phyloP scores from a whole-genome alignment of 2,113 vertebrate genomes.

The Argyrosomus japonicus region DNA sequence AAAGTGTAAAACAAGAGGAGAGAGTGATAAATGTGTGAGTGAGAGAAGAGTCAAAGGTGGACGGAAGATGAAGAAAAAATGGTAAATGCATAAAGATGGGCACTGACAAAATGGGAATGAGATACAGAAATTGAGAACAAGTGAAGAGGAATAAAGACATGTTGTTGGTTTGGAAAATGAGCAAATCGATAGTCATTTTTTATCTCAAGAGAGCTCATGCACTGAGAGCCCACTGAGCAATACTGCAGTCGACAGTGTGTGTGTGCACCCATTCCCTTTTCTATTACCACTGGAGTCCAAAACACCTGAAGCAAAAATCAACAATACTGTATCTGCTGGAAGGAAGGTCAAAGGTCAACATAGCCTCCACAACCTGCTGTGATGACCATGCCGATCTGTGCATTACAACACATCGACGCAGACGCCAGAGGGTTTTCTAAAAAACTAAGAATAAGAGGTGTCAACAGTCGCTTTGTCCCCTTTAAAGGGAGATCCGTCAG shows the following conservation, averaged over 20 bases:
- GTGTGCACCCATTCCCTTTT: conserved; percentile 1
- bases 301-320: conserved; percentile 49
- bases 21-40: conserved; percentile 3
- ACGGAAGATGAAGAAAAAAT: background rate
- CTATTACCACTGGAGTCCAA: conserved; percentile 14
- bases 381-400: conserved; percentile 8
- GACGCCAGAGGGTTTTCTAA: conserved; percentile 25
- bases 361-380: conserved; percentile 19
- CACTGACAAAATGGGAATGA: background rate
- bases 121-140: background rate
- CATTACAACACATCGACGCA: conserved; percentile 36
- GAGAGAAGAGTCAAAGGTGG: background rate
- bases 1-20: background rate
- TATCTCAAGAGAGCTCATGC: conserved; percentile 16
- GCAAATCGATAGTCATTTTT: background rate
- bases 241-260: background rate
- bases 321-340: conserved; percentile 32
- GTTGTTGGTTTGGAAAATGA: conserved; percentile 5
- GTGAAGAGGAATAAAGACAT: conserved; percentile 11
- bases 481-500: conserved; percentile 26
- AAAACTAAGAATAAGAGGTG: conserved; percentile 11
- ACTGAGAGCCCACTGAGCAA: conserved; percentile 10
- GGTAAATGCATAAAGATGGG: conserved; percentile 4
- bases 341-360: conserved; percentile 49
- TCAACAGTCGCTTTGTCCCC: conserved; percentile 4